A percentile compares a stretch with the other conserved stretches of the same genome.
Conservation (phyloP, 1,140 invertebrate species). For the Drosophila lini region DNA sequence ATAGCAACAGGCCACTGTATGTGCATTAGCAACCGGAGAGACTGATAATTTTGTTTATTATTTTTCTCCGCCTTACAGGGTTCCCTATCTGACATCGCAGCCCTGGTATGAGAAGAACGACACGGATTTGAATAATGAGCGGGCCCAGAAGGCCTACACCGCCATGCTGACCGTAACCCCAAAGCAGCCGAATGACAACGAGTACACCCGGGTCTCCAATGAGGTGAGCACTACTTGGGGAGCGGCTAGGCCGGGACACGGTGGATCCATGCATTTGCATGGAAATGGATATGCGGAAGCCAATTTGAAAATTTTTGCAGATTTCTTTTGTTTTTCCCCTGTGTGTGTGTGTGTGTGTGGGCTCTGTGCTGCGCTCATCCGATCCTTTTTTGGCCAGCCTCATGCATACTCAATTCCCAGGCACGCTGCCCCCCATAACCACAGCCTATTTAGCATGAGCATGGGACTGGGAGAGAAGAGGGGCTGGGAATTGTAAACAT, state of each 20-base stretch:
- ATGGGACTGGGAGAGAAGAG: background rate
- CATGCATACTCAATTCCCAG: slow-evolving; percentile 61
- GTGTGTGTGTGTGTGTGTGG: background rate
- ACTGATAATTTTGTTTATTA: slow-evolving; percentile 2
- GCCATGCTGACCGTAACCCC: slow-evolving; percentile 95
- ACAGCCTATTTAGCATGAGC: slow-evolving; percentile 46
- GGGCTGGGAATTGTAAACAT: slow-evolving; percentile 43
- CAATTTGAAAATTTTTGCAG: slow-evolving; percentile 38
- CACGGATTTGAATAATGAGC: slow-evolving; percentile 91
- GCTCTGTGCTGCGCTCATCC: background rate
- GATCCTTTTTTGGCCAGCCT: slow-evolving; percentile 21
- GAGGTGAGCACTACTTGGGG: slow-evolving; percentile 85
- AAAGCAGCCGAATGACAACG: slow-evolving; percentile 91
- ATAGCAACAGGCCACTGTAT: slow-evolving; percentile 1
- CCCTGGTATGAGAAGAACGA: slow-evolving; percentile 95
- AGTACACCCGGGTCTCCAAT: slow-evolving; percentile 91
- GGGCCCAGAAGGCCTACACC: slow-evolving; percentile 94
- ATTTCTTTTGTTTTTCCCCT: slow-evolving; percentile 24
- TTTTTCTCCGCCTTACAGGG: slow-evolving; percentile 52
- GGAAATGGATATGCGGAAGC: slow-evolving; percentile 46
- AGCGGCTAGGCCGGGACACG: background rate
- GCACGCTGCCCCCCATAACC: slow-evolving; percentile 35
- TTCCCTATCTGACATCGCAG: slow-evolving; percentile 83
- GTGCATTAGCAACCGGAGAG: background rate
- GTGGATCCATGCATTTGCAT: slow-evolving; percentile 54